These are phyloP conservation scores for Idaea straminata DNA, from an alignment of 2,888 invertebrate species.

Conservation along the genomic window DNA sequence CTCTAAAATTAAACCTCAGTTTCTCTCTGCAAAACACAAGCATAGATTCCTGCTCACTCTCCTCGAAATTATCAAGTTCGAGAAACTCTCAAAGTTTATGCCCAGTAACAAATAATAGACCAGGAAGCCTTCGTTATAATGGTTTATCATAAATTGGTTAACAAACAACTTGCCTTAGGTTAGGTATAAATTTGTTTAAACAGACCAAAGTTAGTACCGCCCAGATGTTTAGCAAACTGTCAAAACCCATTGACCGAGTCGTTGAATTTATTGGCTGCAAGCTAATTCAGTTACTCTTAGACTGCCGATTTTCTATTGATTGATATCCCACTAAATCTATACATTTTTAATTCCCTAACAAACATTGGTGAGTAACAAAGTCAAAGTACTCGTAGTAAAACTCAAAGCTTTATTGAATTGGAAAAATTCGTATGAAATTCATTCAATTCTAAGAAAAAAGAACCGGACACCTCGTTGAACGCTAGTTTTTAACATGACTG, in stretches of 20 bases:
- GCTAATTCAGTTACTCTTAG: neutral
- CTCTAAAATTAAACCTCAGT: neutral
- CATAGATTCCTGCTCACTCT: neutral
- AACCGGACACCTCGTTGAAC: too few species aligned
- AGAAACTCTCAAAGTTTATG: neutral
- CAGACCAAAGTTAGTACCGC: conserved; percentile 12
- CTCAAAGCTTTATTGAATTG: too few species aligned
- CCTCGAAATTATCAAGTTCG: neutral
- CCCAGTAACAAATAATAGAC: neutral
- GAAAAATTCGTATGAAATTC: too few species aligned
- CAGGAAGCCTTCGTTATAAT: neutral
- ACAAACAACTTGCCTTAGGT: conserved; percentile 1
- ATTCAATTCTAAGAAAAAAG: too few species aligned
- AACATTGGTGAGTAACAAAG: too few species aligned
- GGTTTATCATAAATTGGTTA: neutral
- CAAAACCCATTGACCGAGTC: conserved; percentile 3
- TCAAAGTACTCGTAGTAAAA: too few species aligned
- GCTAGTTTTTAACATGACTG: too few species aligned
- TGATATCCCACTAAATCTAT: neutral
- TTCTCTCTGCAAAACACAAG: neutral
- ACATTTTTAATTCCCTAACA: too few species aligned
- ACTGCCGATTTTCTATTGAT: neutral
- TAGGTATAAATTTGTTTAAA: conserved; percentile 11
- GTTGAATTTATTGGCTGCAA: conserved; percentile 1
- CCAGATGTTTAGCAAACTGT: conserved; percentile 5